These are phyloP conservation scores for Eupithecia subumbrata DNA, from an alignment of 2,888 invertebrate genomes.

Conservation along the genomic window DNA sequence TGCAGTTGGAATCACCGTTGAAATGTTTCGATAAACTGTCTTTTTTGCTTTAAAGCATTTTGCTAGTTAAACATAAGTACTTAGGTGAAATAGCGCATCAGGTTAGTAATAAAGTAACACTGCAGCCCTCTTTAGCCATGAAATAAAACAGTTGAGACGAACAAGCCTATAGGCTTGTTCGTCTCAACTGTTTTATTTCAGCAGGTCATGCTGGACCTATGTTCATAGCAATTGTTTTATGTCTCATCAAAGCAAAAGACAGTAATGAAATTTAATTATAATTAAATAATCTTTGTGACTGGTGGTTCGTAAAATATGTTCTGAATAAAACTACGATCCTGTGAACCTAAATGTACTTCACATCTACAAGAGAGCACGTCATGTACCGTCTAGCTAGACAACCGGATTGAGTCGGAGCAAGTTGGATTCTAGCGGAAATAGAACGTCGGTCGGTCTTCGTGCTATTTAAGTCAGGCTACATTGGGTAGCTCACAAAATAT, in stretches of 20 bases:
- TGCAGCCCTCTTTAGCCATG: not conserved
- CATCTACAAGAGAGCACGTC: not conserved
- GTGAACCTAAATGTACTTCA: not conserved
- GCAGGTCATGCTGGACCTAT: too few relatives aligned
- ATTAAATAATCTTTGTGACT: not conserved
- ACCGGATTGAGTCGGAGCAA: slow-evolving; percentile 12
- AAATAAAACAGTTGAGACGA: not conserved
- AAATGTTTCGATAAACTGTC: not conserved
- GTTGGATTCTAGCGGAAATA: slow-evolving; percentile 28
- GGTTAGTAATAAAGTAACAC: not conserved
- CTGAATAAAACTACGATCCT: not conserved
- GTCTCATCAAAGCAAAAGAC: not conserved
- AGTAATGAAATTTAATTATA: too few relatives aligned
- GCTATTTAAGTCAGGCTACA: slow-evolving; percentile 21
- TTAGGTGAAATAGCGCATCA: not conserved
- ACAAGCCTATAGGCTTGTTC: too few relatives aligned
- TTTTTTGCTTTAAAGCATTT: not conserved
- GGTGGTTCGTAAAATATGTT: not conserved
- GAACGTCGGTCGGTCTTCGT: slow-evolving; percentile 11
- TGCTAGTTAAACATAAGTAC: not conserved
- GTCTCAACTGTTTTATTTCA: too few relatives aligned
- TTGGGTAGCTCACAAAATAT: slow-evolving; percentile 18
- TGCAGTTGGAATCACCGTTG: not conserved
- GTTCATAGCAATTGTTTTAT: not conserved
- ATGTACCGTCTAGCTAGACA: slow-evolving; percentile 9